Base-by-base conservation (phyloP, 2,888 invertebrate genomes). In the Lamellibrachia satsuma region DNA sequence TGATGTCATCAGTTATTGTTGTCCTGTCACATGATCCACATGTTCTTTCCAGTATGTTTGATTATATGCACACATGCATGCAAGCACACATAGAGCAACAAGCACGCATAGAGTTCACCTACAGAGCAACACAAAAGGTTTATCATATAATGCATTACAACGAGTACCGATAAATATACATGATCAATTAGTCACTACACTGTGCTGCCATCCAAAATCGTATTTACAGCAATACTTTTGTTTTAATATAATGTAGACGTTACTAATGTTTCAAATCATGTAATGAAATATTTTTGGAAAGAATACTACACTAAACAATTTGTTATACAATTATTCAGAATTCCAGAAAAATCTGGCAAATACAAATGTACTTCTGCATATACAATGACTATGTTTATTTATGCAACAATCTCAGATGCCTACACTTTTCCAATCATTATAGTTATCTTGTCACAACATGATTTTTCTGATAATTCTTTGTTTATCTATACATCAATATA, bases 1-100 rank as follows among this genome's bases (percentile, higher is more conserved):
- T 75, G 75, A 75, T 75, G 75, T 75, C 75, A 75, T 75, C 75
- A 22, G 22, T 75, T 75, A 75, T 75, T 75, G 75, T 75, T 75
- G 11, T 75, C 55, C 55, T 75, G 22, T 75, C 75, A 75, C 75
- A 75, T 75, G 75, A 75, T n/a, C 75, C 15, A 75, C 75, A 75
- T 55, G 3, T 55, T 55, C 55, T 9, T 55, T 9, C 55, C 55
- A 60, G 11, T 11, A 15, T 15, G 11, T 9, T 60, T 60, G 4
- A 15, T 60, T 60, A 60, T 75, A 75, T 75, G 22, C 9, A 55
- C 9, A 55, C 9, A 55, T 39, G 39, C 39, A 39, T 39, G 39
- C 39, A 39, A 39, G 39, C 39, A 39, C 39, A 39, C 39, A 39
- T 39, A 39, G 39, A 39, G 39, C 39, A 39, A 39, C 39, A 1